Conservation (phyloP, 2,113 vertebrate genomes). For the Sigmodon hispidus region DNA sequence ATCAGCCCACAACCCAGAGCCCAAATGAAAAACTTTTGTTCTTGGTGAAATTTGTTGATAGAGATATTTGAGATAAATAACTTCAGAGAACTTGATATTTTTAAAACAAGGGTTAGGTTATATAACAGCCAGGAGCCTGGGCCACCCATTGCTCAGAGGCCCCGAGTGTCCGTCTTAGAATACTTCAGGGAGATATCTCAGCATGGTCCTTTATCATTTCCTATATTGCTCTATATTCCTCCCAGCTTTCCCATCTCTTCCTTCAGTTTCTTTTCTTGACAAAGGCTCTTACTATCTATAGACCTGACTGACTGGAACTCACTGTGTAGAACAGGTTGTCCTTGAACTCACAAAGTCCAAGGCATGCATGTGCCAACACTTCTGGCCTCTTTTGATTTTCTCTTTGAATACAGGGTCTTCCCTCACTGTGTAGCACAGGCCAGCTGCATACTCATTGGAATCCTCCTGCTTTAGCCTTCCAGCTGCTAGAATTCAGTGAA, state of each 20-base stretch:
- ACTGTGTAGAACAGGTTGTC: not conserved
- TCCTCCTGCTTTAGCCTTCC: not conserved
- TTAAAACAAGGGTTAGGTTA: constrained; percentile 62
- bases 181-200: not conserved
- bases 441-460: not conserved
- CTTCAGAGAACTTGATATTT: constrained; percentile 44
- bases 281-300: not conserved
- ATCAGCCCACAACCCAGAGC: constrained; percentile 74
- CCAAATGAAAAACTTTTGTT: constrained; percentile 85
- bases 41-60: constrained; percentile 84
- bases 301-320: not conserved
- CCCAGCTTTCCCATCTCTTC: not conserved
- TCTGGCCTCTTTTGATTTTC: not conserved
- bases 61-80: constrained; percentile 84
- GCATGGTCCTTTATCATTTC: constrained; percentile 57
- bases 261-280: not conserved
- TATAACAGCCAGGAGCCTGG: rapidly evolving
- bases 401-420: not conserved
- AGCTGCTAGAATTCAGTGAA: not conserved
- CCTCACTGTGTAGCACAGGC: not conserved
- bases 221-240: not conserved
- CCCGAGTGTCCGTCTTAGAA: not conserved
- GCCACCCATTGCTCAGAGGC: not conserved
- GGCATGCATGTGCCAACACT: too few species aligned
- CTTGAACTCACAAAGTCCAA: not conserved